Conservation (phyloP, 2,888 invertebrate genomes). For the Chrysolina americana region DNA sequence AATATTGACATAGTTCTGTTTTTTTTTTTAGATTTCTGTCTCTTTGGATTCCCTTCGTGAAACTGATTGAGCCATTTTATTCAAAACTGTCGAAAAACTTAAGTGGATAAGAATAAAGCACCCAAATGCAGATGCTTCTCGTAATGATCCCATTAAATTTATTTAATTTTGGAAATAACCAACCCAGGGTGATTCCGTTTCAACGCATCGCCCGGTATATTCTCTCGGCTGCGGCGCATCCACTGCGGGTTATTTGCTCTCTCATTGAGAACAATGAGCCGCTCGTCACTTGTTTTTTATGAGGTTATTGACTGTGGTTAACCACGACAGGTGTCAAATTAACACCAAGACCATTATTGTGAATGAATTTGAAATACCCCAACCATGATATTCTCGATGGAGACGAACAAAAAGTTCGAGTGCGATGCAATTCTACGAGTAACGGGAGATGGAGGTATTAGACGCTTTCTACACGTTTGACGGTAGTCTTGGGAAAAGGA, state of each 20-base stretch:
- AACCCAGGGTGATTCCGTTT: neutral
- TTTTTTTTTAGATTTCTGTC: too few relatives aligned
- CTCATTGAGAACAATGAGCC: constrained; percentile 47
- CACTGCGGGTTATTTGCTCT: constrained; percentile 35
- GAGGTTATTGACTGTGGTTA: constrained; percentile 53
- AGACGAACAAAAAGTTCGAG: neutral
- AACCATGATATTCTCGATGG: neutral
- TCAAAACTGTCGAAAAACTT: too few relatives aligned
- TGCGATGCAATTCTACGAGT: neutral
- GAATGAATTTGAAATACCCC: neutral
- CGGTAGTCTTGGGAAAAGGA: too few relatives aligned
- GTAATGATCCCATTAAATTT: too few relatives aligned
- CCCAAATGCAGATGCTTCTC: too few relatives aligned
- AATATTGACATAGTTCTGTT: too few relatives aligned
- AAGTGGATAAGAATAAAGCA: too few relatives aligned
- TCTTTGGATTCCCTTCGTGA: too few relatives aligned
- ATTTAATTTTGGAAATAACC: neutral
- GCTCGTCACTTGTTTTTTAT: constrained; percentile 49
- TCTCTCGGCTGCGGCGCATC: neutral
- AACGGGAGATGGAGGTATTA: neutral
- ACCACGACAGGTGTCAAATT: constrained; percentile 50
- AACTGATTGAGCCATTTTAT: too few relatives aligned
- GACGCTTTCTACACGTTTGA: too few relatives aligned
- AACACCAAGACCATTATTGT: constrained; percentile 26
- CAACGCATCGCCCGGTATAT: neutral